Evolutionary conservation across 1,140 invertebrate genomes (phyloP).

Genomic region (Diorhabda sublineata): DNA sequence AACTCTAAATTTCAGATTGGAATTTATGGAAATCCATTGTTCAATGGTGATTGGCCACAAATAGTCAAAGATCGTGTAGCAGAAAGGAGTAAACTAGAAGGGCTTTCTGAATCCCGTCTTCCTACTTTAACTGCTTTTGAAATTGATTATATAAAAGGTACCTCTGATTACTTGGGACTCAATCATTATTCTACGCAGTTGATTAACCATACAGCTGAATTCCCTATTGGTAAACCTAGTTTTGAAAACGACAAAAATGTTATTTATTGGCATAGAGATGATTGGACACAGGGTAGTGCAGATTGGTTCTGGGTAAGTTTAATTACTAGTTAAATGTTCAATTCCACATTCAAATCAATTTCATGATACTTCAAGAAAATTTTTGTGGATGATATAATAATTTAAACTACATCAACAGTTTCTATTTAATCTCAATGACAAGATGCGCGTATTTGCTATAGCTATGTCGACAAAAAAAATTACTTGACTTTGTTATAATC

Average conservation of each 20-base stretch:
- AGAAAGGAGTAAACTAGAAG: conserved; percentile 5
- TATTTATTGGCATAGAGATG: background rate
- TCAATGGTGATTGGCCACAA: conserved; percentile 11
- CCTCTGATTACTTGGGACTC: conserved; percentile 12
- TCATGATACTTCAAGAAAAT: no score
- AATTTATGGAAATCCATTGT: conserved; percentile 53
- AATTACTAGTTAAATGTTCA: background rate
- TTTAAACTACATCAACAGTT: no score
- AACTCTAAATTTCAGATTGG: background rate
- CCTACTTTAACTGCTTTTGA: conserved; percentile 10
- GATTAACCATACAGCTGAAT: background rate
- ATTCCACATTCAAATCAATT: background rate
- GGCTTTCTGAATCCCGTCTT: background rate
- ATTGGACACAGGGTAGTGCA: background rate
- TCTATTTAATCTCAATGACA: no score
- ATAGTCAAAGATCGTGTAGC: conserved; percentile 5
- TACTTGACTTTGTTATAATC: no score
- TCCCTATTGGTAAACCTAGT: background rate
- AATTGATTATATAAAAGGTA: conserved; percentile 11
- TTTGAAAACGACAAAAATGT: background rate
- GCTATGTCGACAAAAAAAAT: no score
- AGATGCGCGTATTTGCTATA: no score
- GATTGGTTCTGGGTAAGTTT: background rate
- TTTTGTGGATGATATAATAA: no score
- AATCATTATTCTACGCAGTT: conserved; percentile 6